Conservation (phyloP, 2,113 vertebrate genomes). For the Struthidea cinerea region DNA sequence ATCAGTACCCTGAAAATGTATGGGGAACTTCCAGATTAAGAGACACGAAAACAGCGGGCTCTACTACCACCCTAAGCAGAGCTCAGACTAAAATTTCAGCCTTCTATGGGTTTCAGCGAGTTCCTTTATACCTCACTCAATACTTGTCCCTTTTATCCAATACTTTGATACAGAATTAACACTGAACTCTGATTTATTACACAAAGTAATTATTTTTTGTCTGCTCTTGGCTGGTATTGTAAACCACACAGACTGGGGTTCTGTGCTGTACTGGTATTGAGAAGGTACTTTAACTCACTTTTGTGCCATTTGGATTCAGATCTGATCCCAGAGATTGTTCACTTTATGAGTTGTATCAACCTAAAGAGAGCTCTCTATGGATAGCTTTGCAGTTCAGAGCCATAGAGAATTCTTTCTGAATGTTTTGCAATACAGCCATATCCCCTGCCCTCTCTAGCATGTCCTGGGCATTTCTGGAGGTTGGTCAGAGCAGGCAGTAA, state of each 20-base stretch:
- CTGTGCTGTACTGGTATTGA: neutral
- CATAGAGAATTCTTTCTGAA: neutral
- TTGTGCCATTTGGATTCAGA: neutral
- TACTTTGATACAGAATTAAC: neutral
- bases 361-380: neutral
- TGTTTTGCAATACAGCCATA: neutral
- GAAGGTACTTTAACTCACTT: neutral
- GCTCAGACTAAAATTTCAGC: neutral
- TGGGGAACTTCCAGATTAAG: neutral
- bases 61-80: neutral
- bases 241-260: neutral
- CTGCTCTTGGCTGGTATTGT: neutral
- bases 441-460: neutral
- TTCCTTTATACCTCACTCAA: neutral
- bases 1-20: neutral
- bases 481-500: neutral
- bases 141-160: neutral
- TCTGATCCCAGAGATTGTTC: neutral
- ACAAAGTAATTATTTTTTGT: neutral
- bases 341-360: neutral
- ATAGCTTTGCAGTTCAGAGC: neutral
- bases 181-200: neutral
- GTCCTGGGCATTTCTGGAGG: neutral
- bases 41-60: neutral
- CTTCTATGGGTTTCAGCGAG: neutral